A percentile compares a stretch with the other conserved stretches of the same genome.
These are phyloP conservation scores for Drosophila subquinaria DNA, from an alignment of 2,888 invertebrate species.

Conservation along the genomic window DNA sequence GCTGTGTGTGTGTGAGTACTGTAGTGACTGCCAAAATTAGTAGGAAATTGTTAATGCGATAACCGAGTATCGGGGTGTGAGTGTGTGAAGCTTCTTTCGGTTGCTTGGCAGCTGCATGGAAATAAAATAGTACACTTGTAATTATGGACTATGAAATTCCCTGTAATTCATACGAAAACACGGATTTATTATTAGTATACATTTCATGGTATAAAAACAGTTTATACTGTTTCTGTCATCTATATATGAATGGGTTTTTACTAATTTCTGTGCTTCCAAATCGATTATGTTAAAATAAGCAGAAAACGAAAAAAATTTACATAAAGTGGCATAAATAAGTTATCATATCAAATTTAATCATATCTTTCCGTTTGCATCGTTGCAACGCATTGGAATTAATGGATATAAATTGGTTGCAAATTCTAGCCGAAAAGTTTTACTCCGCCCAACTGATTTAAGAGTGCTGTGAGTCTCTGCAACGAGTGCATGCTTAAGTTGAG, in stretches of 20 bases:
- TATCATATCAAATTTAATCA: not conserved
- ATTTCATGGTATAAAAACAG: not conserved
- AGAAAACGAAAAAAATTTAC: no score
- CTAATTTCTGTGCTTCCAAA: no score
- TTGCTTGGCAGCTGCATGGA: conserved; percentile 41
- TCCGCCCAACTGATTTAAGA: conserved; percentile 64
- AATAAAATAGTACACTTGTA: not conserved
- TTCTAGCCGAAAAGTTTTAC: conserved; percentile 36
- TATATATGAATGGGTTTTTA: no score
- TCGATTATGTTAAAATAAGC: no score
- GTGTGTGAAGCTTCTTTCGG: conserved; percentile 25
- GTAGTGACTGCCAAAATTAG: conserved; percentile 61
- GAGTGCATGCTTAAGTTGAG: no score
- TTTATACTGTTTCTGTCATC: no score
- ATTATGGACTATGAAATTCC: not conserved
- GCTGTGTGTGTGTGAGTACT: conserved; percentile 8
- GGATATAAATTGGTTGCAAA: conserved; percentile 6
- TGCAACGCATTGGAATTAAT: not conserved
- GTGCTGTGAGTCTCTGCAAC: conserved; percentile 17
- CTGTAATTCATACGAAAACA: not conserved
- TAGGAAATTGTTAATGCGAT: conserved; percentile 78
- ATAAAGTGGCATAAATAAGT: no score
- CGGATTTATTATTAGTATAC: not conserved
- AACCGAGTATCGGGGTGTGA: conserved; percentile 55
- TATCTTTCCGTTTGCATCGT: no score